Evolutionary conservation across 2,113 vertebrate species (phyloP), one percentile per base, ranked within the genome.

Genomic region (Plecotus auritus): DNA sequence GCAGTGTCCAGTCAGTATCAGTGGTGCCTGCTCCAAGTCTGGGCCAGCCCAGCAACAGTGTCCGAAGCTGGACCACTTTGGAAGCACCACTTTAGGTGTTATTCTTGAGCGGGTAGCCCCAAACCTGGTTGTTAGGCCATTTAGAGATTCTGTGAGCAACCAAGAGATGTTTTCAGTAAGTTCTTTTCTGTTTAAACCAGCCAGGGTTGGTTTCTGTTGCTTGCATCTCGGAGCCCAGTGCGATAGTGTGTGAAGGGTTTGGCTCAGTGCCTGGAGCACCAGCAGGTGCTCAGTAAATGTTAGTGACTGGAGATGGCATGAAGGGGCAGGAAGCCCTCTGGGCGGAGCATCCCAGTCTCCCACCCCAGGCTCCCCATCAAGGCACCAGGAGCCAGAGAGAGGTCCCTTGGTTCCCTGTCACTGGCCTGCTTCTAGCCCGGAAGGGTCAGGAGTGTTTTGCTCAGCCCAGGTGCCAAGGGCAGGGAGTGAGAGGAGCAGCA

Each of bases 201-300:
- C 67, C 59, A 78, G 59, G 37, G 35, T 45, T 92, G 26, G 1
- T 87, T 90, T 95, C 69, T 56, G 59, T 35, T 45, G 28, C 56
- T 85, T 93, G 59, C 30, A 35, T 80, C 67, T 82, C 45, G 20
- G 66, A 94, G 74, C 59, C 54, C 3, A 5, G 72, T 54, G 64
- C 2, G 9, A 20, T 1, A 32, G 72, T 13, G 47, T 80, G 56
- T 30, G 47, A 76, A 32, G 72, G 14, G 7, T 59, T 90, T 94
- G 93, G 82, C 91, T 12, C 2, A 0, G 6, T 72, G 78, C 86
- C 85, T 16, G 28, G 91, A 74, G 72, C 67, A 67, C 54, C 30
- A 88, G 90, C 81, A 89, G 51, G 81, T 77, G 66, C 89, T 94
- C 84, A 78, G 47, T 90, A 81, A 83, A 88, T 28, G 67, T 4